Conservation (phyloP, 2,888 invertebrate species). For the Elgonia sp. region DNA sequence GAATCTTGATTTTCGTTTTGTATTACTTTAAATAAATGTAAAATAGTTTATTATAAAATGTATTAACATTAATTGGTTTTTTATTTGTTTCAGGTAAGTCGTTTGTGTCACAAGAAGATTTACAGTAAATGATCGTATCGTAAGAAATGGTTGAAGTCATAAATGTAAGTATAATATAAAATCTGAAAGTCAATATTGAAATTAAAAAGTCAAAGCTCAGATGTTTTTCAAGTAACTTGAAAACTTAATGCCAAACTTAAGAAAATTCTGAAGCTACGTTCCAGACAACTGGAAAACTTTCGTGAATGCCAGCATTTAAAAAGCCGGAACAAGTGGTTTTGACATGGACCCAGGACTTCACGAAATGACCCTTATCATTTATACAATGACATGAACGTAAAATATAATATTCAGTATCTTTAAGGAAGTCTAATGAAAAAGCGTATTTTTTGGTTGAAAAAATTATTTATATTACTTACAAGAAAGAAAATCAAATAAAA, state of each 20-base stretch:
- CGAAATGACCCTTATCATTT: conserved; percentile 6
- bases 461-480: neutral
- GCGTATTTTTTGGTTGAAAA: neutral
- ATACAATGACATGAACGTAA: neutral
- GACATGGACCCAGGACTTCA: neutral
- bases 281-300: neutral
- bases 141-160: neutral
- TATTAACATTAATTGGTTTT: neutral
- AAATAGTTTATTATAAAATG: neutral
- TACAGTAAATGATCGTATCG: too few relatives aligned
- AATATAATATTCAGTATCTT: neutral
- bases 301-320: neutral
- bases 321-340: neutral
- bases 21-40: too few relatives aligned
- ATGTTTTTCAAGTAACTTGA: neutral
- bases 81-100: conserved; percentile 13
- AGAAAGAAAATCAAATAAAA: too few relatives aligned
- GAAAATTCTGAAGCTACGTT: neutral
- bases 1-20: too few relatives aligned
- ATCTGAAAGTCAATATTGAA: neutral
- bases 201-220: neutral
- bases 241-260: neutral
- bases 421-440: neutral
- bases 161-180: neutral
- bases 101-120: too few relatives aligned